Evolutionary conservation across 64 coral and sea anemone species (phyloP), one percentile per base, ranked within the genome.

Genomic region (Actinia tenebrosa): DNA sequence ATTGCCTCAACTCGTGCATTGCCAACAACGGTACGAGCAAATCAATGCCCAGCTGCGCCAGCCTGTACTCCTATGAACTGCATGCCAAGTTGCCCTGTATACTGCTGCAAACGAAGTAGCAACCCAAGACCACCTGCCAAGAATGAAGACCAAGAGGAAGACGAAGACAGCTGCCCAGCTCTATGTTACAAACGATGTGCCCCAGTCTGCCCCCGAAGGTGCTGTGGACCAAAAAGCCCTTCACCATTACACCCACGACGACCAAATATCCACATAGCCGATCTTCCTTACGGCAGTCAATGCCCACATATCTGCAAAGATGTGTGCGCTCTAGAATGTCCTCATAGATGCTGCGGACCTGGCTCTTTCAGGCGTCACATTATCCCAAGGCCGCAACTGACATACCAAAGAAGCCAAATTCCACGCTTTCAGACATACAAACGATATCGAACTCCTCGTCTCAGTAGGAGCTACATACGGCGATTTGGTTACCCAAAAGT

Each of bases 251-350:
- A 87, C 26, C 69, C 91, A 88, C 7, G 90, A 23, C 50, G 86
- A 45, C 66, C 88, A 16, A 92, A 87, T 23, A 61, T 92, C 13
- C 86, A 83, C 83, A 64, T 85, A 44, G 7, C 83, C 25, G 90
- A 87, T 75, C 63, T 92, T 60, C 79, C 85, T 0, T 47, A 82
- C 16, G 64, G 50, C 78, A 78, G 77, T 45, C 15, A 59, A 3
- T 97, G 94, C n/a, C 94, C 94, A 60, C 77, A 71, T 56, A 93
- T 97, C n/a, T 97, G 91, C 50, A 84, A 87, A 19, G 94, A 97
- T 60, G 91, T 97, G 18, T 97, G 94, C 75, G 94, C 94, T 2
- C 94, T 96, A 20, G 94, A 96, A 64, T 96, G 94, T 64, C 94
- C 94, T 17, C 94, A 96, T 84, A 89, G 94, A 43, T 97, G 94